These are phyloP conservation scores for Gallirallus australis DNA, from an alignment of 2,797 vertebrate genomes.

Conservation along the genomic window DNA sequence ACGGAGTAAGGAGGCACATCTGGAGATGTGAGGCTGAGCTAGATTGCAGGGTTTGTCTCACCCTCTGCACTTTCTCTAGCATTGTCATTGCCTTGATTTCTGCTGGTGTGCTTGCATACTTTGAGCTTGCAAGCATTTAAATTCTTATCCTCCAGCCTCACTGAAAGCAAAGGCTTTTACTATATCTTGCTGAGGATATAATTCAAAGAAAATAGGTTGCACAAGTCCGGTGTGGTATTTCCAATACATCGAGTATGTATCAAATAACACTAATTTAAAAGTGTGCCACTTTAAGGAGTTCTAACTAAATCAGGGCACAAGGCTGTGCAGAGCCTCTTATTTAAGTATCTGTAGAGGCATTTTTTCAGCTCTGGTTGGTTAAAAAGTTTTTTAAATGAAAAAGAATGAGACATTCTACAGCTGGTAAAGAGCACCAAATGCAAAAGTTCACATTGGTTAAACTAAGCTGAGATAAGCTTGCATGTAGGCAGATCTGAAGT, in stretches of 20 bases:
- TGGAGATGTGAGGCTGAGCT: not conserved
- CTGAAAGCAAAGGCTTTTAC: not conserved
- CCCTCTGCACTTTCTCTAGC: not conserved
- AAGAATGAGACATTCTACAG: not conserved
- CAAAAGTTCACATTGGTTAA: not conserved
- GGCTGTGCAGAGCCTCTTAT: not conserved
- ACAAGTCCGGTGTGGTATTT: not conserved
- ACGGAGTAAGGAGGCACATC: not conserved
- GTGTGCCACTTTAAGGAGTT: not conserved
- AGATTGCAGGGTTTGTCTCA: not conserved
- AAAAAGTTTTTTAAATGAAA: not conserved
- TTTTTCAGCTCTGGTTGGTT: not conserved
- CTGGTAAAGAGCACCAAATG: not conserved
- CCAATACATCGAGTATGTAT: fast-evolving
- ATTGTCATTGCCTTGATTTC: not conserved
- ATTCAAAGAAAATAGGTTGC: not conserved
- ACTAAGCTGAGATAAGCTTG: not conserved
- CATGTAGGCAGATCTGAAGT: slow-evolving; percentile 17
- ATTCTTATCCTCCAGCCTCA: not conserved
- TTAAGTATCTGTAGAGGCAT: not conserved
- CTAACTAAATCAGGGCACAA: not conserved
- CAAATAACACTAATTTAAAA: not conserved
- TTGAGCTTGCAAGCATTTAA: not conserved
- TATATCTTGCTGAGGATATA: not conserved
- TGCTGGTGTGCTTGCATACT: not conserved